Evolutionary conservation across 2,113 vertebrate species (phyloP).

Genomic region (Bubo bubo): DNA sequence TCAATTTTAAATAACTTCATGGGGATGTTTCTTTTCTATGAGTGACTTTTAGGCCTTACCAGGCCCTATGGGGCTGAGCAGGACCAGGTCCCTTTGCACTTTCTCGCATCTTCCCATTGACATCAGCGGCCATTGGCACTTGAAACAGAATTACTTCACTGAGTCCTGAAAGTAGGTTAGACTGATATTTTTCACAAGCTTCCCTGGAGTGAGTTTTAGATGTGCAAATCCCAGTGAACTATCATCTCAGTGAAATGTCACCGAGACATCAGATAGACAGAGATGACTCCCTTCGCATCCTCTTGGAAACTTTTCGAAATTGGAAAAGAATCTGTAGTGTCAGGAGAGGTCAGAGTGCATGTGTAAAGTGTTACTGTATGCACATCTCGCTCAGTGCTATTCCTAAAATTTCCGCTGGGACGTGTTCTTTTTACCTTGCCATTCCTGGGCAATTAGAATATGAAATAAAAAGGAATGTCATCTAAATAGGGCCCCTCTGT

Average conservation of each 20-base stretch:
- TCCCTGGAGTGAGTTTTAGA: constrained; percentile 26
- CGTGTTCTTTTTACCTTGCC: neutral
- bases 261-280: neutral
- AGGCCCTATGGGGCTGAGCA: neutral
- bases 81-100: neutral
- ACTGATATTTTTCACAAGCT: neutral
- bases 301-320: constrained; percentile 6
- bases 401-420: neutral
- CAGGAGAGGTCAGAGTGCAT: neutral
- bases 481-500: neutral
- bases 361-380: neutral
- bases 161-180: constrained; percentile 7
- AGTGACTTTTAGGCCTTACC: neutral
- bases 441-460: neutral
- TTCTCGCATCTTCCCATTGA: neutral
- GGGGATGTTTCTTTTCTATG: neutral
- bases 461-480: neutral
- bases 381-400: fast-evolving
- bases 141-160: neutral
- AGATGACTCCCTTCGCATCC: neutral
- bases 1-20: neutral
- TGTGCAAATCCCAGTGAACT: constrained; percentile 44
- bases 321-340: neutral
- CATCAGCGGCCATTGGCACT: neutral
- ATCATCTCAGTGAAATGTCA: neutral